Conservation (phyloP, 2,888 invertebrate genomes). For the Ornithoptera priamus region DNA sequence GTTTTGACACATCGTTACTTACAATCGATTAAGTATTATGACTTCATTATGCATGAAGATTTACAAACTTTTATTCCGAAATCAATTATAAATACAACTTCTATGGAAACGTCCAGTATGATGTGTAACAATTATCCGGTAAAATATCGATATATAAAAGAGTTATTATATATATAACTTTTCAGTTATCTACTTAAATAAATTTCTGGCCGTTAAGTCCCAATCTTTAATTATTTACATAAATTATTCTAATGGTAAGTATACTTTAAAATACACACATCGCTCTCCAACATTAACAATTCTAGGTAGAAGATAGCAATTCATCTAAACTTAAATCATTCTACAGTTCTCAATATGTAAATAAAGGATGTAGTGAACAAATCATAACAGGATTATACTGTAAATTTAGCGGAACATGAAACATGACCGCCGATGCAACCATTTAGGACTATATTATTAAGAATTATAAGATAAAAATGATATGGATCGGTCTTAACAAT, state of each 20-base stretch:
- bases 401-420: conserved; percentile 36
- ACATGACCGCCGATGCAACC: conserved; percentile 10
- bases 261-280: conserved; percentile 51
- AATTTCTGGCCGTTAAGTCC: conserved; percentile 61
- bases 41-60: neutral
- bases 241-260: conserved; percentile 41
- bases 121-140: conserved; percentile 23
- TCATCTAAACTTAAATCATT: conserved; percentile 54
- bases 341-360: conserved; percentile 49
- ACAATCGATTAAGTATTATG: conserved; percentile 2
- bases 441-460: conserved; percentile 13
- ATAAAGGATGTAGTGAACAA: conserved; percentile 47
- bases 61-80: neutral
- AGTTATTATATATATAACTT: conserved; percentile 30
- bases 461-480: conserved; percentile 59
- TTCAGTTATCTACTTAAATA: conserved; percentile 35
- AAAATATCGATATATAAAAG: conserved; percentile 30
- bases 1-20: conserved; percentile 16
- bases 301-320: conserved; percentile 50
- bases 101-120: neutral
- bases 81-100: neutral
- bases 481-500: conserved; percentile 71
- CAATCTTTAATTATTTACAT: conserved; percentile 47
- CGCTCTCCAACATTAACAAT: conserved; percentile 60
- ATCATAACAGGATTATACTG: conserved; percentile 23